Percentiles rank a stretch among this genome's conserved stretches.
Evolutionary conservation across 2,797 vertebrate genomes (phyloP).

Genomic region (Antrozous pallidus): DNA sequence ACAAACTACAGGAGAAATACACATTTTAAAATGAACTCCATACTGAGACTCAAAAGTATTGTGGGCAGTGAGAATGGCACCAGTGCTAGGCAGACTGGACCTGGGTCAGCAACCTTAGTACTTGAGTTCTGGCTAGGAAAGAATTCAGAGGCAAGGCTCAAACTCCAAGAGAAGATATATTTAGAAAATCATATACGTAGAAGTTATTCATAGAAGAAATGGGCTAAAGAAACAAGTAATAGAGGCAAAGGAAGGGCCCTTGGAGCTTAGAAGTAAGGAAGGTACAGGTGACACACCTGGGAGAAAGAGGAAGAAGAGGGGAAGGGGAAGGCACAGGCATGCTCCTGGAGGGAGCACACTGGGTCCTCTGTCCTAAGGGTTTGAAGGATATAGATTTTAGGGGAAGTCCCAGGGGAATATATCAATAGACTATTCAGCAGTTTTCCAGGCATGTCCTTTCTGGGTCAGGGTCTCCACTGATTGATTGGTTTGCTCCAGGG

Average conservation of each 20-base stretch:
- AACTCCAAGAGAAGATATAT: neutral
- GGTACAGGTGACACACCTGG: neutral
- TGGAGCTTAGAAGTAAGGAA: neutral
- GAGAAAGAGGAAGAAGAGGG: neutral
- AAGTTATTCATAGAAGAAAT: neutral
- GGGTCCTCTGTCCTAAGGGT: neutral
- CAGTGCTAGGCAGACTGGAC: neutral
- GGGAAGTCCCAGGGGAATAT: neutral
- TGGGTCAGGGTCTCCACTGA: neutral
- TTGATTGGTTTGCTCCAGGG: neutral
- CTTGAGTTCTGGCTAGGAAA: neutral
- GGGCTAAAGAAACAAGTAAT: neutral
- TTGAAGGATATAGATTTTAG: neutral
- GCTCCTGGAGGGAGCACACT: neutral
- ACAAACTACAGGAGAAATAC: neutral
- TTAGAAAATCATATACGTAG: neutral
- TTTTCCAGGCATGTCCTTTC: neutral
- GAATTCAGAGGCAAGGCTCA: neutral
- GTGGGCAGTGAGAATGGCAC: neutral
- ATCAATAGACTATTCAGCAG: neutral
- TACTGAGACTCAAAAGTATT: neutral
- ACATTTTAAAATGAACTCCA: neutral
- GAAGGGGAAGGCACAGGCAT: neutral
- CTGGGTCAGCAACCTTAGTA: neutral
- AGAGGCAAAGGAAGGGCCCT: neutral